Conservation (phyloP, 2,888 invertebrate genomes). For the Eurois occulta region DNA sequence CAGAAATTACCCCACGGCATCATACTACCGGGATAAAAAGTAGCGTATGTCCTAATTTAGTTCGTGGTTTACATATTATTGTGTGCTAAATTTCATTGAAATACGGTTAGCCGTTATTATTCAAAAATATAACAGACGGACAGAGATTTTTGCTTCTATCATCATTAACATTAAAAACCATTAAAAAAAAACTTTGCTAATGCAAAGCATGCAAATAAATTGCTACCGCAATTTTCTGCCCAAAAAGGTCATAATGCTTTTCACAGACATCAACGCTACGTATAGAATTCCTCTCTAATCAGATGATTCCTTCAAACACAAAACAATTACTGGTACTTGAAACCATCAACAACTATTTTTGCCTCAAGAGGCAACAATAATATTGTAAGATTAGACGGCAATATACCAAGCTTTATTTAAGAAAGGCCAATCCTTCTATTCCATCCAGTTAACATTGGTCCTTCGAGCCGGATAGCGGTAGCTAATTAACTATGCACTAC, state of each 20-base stretch:
- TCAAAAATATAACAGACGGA: not conserved
- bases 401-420: not conserved
- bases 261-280: not conserved
- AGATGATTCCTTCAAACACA: not conserved
- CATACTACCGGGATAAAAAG: not conserved
- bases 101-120: not conserved
- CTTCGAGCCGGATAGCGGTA: constrained; percentile 11
- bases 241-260: not conserved
- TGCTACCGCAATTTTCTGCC: not conserved
- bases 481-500: constrained; percentile 16
- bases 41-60: not conserved
- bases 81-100: not conserved
- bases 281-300: not conserved
- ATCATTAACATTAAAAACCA: not conserved
- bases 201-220: too few species aligned
- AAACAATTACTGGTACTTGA: not conserved
- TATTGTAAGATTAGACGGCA: not conserved
- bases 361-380: not conserved
- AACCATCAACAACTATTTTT: too few species aligned
- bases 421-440: not conserved
- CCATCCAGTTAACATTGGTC: not conserved
- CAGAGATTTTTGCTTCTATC: not conserved
- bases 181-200: too few species aligned
- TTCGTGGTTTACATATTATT: not conserved
- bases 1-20: not conserved